Evolutionary conservation across 2,113 vertebrate genomes (phyloP), one percentile per base, ranked within the genome.

Genomic region (Sebastes schlegelii): DNA sequence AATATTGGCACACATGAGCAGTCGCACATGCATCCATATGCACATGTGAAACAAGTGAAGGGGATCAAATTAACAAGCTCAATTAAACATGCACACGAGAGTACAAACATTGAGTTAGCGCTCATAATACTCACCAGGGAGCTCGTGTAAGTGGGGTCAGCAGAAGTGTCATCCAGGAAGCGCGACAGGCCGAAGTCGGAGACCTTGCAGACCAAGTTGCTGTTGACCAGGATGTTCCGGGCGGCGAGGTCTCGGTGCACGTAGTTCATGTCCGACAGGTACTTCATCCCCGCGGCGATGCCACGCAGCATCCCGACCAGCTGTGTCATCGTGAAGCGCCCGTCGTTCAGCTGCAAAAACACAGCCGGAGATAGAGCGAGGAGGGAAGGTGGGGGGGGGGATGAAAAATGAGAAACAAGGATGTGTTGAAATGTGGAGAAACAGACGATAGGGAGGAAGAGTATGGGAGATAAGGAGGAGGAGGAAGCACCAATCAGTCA

Each of bases 121-220:
- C 65, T 73, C 80, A 68, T 3, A 8, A 63, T 49, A 84, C 95
- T 84, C 92, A 98, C 98, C 97, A 99, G 93, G 40, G 97, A 99
- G 94, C 98, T 99, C 43, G 97, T 99, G 92, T 99, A 99, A 83
- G 98, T 99, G 63, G 98, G 97, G 79, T 99, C 98, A 0, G 97
- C 94, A 0, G 98, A 97, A 58, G 98, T 97, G 1, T 99, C 98
- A 63, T 99, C 98, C 93, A 99, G 91, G 72, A 99, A 99, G 80
- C 98, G 97, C 0, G 98, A 99, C 79, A 99, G 96, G 68, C 98
- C 98, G 0, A 99, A 99, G 94, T 99, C 98, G 0, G 98, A 99
- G 54, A 99, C 98, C 93, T 99, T 99, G 96, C 98, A 99, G 88
- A 99, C 98, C 94, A 99, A 91, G 93, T 99, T 99, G 94, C 98